Base-by-base conservation (phyloP, 2,888 invertebrate genomes). In the Clusia tigrina region DNA sequence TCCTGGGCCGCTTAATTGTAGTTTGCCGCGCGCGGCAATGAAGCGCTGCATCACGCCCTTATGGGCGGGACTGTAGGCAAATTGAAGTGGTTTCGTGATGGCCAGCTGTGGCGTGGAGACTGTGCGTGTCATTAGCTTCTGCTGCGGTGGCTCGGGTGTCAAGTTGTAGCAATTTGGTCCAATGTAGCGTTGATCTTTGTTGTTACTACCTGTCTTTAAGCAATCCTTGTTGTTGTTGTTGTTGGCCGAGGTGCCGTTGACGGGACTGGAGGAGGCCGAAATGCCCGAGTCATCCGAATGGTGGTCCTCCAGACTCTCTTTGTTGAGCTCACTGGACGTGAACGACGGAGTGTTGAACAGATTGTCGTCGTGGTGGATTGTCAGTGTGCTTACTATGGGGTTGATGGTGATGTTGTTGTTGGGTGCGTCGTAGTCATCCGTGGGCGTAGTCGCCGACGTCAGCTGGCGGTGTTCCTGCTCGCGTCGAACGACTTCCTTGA, bases 21-120 rank as follows among this genome's bases (percentile, higher is more conserved):
- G 77, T 82, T 90, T 92, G 24, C 94, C 94, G 60, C 91, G 88
- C 25, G 90, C 91, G 63, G 92, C 92, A 66, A 94, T 88, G 79
- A 93, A 93, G 76, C 92, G 88, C 76, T 94, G 91, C 94, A 94
- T 94, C 24, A 94, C 87, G 15, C 94, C 94, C 68, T 81, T 92
- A 65, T 90, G 90, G 17, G 88, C 87, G 2, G 86, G 87, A 67
- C 86, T 88, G 9, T 89, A 89, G 3, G 89, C 87, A 23, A 80
- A 79, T 74, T 91, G 90, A 26, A 89, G 87, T 1, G 68, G 56
- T 73, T 64, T 66, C 69, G 18, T 64, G 62, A 48, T 56, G 17
- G 1, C 67, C 64, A 75, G 61, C 65, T 79, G 80, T 24, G 84
- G 82, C 18, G 83, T 82, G 1, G 83, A 82, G 17, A 80, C 74